Percentiles rank a stretch among this genome's conserved stretches.
phyloP scores from a whole-genome alignment of 2,797 vertebrate species.

The Atherinosoma microstoma region DNA sequence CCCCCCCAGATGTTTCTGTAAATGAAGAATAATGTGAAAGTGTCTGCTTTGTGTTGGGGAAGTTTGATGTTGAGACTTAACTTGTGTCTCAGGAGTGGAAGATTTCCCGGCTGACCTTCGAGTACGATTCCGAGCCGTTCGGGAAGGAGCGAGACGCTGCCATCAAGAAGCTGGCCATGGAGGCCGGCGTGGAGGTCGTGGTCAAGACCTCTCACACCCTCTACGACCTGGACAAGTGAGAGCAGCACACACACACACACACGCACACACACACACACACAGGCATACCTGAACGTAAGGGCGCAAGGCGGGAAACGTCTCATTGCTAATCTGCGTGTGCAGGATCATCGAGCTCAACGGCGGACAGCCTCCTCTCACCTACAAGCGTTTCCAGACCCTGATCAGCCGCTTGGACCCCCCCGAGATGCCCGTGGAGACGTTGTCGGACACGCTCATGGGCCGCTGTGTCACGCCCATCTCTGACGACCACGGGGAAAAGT shows the following conservation, averaged over 20 bases:
- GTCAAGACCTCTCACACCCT: constrained; percentile 86
- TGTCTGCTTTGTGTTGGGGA: no score
- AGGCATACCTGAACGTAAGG: background rate
- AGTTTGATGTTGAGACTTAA: no score
- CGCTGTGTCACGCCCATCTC: constrained; percentile 79
- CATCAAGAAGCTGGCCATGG: constrained; percentile 86
- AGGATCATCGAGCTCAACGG: constrained; percentile 86
- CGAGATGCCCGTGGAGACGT: constrained; percentile 80
- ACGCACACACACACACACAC: background rate
- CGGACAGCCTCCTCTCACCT: constrained; percentile 84
- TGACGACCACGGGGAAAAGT: constrained; percentile 85
- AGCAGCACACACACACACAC: background rate
- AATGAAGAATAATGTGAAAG: no score
- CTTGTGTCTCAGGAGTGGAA: constrained; percentile 81
- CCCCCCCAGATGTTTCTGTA: no score
- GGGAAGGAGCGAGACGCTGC: constrained; percentile 86
- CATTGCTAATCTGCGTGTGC: background rate
- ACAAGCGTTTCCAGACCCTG: constrained; percentile 87
- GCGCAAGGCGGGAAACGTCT: no score
- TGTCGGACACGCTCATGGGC: constrained; percentile 78
- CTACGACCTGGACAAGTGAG: constrained; percentile 85
- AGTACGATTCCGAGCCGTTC: constrained; percentile 86
- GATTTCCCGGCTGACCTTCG: constrained; percentile 85
- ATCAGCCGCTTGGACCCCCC: constrained; percentile 84
- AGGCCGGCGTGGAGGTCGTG: constrained; percentile 85